phyloP scores from a whole-genome alignment of 2,113 vertebrate genomes.

The Isichthys henryi region DNA sequence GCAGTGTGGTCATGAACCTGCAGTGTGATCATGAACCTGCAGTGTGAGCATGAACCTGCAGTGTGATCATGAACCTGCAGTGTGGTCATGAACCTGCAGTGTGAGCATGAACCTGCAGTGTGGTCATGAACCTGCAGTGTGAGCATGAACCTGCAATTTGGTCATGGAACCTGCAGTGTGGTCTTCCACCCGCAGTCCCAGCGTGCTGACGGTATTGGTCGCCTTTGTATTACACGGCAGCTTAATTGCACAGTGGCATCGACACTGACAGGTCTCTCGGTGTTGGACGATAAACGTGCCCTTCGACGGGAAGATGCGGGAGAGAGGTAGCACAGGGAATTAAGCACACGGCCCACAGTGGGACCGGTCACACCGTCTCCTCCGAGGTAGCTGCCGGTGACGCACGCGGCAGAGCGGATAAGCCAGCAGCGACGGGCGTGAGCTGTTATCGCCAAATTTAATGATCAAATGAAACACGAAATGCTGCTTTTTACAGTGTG shows the following conservation, averaged over 20 bases:
- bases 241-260: background rate
- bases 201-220: too few species aligned
- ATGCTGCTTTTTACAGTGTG: slow-evolving; percentile 6
- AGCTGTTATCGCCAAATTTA: background rate
- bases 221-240: background rate
- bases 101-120: too few species aligned
- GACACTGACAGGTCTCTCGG: background rate
- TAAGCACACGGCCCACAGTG: background rate
- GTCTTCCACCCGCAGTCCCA: background rate
- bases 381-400: background rate
- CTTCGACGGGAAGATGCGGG: background rate
- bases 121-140: too few species aligned
- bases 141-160: too few species aligned
- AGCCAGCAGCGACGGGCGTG: background rate
- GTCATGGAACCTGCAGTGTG: background rate
- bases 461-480: background rate
- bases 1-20: too few species aligned
- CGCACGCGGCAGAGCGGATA: background rate
- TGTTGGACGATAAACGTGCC: slow-evolving; percentile 2
- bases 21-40: too few species aligned
- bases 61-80: background rate
- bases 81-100: too few species aligned
- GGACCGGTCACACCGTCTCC: background rate
- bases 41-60: too few species aligned
- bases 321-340: background rate